Conservation (phyloP, 2,113 vertebrate genomes). For the Saccopteryx leptura region DNA sequence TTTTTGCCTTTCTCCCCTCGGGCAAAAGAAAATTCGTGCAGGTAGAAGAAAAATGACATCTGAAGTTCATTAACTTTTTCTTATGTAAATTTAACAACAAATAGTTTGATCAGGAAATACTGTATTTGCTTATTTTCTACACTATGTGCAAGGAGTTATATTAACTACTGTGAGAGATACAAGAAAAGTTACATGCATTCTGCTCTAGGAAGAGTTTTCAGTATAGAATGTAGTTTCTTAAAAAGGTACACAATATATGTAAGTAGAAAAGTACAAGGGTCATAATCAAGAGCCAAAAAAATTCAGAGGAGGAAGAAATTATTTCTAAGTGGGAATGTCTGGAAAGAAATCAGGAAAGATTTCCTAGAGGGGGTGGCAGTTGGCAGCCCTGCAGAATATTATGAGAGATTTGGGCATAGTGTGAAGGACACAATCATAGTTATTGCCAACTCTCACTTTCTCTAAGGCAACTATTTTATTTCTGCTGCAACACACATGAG, state of each 20-base stretch:
- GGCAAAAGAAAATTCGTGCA: conserved; percentile 59
- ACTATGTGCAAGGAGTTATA: not conserved
- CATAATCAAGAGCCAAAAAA: conserved; percentile 46
- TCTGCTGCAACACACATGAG: not conserved
- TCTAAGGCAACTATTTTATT: conserved; percentile 42
- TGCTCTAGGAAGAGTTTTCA: conserved; percentile 27
- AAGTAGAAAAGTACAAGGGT: conserved; percentile 25
- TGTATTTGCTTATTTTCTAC: not conserved
- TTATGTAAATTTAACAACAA: conserved; percentile 50
- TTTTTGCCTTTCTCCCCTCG: not conserved
- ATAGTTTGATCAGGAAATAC: conserved; percentile 49
- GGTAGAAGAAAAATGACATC: conserved; percentile 28
- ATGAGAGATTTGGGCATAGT: not conserved
- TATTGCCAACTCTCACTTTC: conserved; percentile 47
- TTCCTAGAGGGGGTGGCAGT: conserved; percentile 22
- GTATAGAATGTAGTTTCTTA: not conserved
- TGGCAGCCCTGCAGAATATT: conserved; percentile 54
- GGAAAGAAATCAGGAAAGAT: conserved; percentile 46
- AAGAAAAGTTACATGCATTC: conserved; percentile 12
- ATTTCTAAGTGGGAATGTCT: conserved; percentile 29
- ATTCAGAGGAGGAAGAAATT: not conserved
- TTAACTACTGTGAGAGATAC: conserved; percentile 30
- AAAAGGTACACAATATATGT: conserved; percentile 34
- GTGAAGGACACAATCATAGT: conserved; percentile 45
- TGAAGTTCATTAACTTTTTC: conserved; percentile 56